These are phyloP conservation scores for Augiades crinisus DNA, from an alignment of 2,888 invertebrate species.

Conservation along the genomic window DNA sequence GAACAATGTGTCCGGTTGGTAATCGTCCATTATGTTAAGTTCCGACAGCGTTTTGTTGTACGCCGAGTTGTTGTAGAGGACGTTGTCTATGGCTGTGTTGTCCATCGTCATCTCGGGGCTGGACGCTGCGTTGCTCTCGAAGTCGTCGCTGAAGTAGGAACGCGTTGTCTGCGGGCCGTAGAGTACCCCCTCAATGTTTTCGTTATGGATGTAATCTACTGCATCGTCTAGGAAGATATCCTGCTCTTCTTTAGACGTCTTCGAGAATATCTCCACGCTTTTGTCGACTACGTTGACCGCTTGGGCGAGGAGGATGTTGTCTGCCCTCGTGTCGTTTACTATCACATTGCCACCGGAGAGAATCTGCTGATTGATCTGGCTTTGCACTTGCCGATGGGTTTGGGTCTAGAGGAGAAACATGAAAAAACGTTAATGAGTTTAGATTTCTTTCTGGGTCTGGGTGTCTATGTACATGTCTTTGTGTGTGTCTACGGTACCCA, in stretches of 20 bases:
- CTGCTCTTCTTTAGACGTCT: constrained; percentile 45
- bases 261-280: constrained; percentile 46
- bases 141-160: too few relatives aligned
- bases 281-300: constrained; percentile 43
- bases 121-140: too few relatives aligned
- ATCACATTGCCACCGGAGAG: constrained; percentile 62
- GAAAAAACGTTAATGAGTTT: too few relatives aligned
- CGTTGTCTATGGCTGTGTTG: too few relatives aligned
- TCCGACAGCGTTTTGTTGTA: background rate
- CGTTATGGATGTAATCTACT: too few relatives aligned
- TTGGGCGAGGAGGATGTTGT: constrained; percentile 44
- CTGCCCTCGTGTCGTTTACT: constrained; percentile 43
- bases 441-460: too few relatives aligned
- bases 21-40: constrained; percentile 21
- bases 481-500: too few relatives aligned
- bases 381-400: constrained; percentile 24
- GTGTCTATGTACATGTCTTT: too few relatives aligned
- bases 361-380: constrained; percentile 54
- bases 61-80: background rate
- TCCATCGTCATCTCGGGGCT: too few relatives aligned
- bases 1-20: constrained; percentile 20
- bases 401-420: background rate
- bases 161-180: too few relatives aligned
- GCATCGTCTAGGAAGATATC: constrained; percentile 40
- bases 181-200: too few relatives aligned